phyloP scores from a whole-genome alignment of 2,113 vertebrate species.

The Delphinus delphis region DNA sequence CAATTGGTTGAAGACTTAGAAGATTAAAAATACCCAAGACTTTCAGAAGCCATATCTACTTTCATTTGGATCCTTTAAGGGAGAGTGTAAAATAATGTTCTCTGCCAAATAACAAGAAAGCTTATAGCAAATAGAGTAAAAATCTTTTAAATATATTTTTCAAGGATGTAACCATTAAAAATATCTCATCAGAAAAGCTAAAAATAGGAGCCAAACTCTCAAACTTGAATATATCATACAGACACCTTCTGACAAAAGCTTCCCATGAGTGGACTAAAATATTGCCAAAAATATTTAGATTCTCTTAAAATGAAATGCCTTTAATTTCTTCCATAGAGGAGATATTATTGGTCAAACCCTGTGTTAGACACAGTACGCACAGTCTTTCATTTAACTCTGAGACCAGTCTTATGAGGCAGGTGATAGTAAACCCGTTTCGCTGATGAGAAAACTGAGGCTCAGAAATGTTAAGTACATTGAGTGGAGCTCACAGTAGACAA shows the following conservation, averaged over 20 bases:
- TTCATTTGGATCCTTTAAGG: slow-evolving; percentile 71
- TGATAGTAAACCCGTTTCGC: neutral
- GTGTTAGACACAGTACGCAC: neutral
- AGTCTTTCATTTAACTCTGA: neutral
- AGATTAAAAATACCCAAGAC: slow-evolving; percentile 74
- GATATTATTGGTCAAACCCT: neutral
- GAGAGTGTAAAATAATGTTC: slow-evolving; percentile 48
- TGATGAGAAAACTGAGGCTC: neutral
- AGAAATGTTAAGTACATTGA: neutral
- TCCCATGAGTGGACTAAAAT: neutral
- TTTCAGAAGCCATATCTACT: slow-evolving; percentile 69
- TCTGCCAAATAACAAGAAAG: slow-evolving; percentile 45
- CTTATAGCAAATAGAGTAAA: slow-evolving; percentile 50
- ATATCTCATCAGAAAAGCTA: slow-evolving; percentile 20
- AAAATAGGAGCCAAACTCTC: slow-evolving; percentile 38
- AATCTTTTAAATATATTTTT: slow-evolving; percentile 35
- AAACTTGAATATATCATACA: neutral
- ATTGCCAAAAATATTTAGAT: slow-evolving; percentile 19
- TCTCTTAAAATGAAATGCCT: slow-evolving; percentile 18
- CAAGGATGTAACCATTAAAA: slow-evolving; percentile 31
- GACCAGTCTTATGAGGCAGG: neutral
- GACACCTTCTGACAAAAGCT: neutral
- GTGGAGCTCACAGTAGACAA: neutral
- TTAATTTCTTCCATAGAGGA: neutral
- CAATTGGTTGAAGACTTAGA: slow-evolving; percentile 74